These are phyloP conservation scores for Hymenochirus boettgeri DNA, from an alignment of 2,113 vertebrate species.

Conservation along the genomic window DNA sequence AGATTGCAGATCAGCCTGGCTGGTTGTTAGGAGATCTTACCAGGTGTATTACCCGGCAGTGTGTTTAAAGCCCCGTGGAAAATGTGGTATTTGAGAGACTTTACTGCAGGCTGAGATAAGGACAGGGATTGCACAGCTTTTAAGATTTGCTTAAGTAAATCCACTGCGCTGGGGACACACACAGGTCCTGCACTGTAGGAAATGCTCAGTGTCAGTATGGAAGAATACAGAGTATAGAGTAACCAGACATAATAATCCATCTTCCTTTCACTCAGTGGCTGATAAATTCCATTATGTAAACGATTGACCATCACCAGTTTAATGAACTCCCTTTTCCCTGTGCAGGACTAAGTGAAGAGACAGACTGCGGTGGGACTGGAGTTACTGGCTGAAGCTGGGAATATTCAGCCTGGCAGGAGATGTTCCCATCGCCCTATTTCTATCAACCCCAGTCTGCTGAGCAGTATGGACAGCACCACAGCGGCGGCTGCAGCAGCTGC, in stretches of 20 bases:
- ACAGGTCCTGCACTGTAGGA: neutral
- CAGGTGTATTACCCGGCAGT: too few species aligned
- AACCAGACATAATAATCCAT: too few species aligned
- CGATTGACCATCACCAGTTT: neutral
- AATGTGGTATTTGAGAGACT: neutral
- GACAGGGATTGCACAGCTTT: constrained; percentile 7
- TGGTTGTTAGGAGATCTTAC: too few species aligned
- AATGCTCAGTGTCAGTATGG: too few species aligned
- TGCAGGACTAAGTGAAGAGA: constrained; percentile 90
- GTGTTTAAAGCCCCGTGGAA: neutral
- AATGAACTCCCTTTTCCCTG: constrained; percentile 28
- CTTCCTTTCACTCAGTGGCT: too few species aligned
- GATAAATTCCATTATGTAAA: neutral
- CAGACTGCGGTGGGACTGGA: constrained; percentile 93
- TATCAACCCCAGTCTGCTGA: constrained; percentile 91
- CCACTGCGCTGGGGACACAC: neutral
- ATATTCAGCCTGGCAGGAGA: constrained; percentile 94
- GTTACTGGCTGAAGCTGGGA: constrained; percentile 91
- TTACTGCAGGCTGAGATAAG: constrained; percentile 3
- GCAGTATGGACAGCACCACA: constrained; percentile 91
- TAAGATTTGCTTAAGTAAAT: constrained; percentile 1
- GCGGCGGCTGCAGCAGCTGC: constrained; percentile 92
- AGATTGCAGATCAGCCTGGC: too few species aligned
- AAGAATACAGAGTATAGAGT: too few species aligned
- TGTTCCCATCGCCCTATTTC: constrained; percentile 97